phyloP scores from a whole-genome alignment of 1,140 invertebrate species.

The Heliothis subflexa region DNA sequence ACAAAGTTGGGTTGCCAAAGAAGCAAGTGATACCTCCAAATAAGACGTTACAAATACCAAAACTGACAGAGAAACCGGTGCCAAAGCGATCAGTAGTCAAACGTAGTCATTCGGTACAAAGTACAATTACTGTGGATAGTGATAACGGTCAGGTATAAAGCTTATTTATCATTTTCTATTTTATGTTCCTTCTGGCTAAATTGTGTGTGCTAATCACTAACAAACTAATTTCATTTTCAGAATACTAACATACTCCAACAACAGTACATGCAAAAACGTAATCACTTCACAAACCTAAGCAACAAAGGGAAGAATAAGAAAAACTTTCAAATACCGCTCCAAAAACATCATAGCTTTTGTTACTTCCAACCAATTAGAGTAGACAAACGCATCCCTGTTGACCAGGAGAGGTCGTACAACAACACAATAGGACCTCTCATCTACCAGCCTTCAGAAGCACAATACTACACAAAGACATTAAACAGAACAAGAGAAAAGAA shows the following conservation, averaged over 20 bases:
- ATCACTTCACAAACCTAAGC: conserved; percentile 80
- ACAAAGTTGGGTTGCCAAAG: conserved; percentile 40
- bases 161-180: conserved; percentile 73
- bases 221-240: conserved; percentile 79
- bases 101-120: conserved; percentile 80
- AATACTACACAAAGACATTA: conserved; percentile 84
- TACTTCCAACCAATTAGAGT: conserved; percentile 88
- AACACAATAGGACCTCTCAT: conserved; percentile 84
- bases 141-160: conserved; percentile 80
- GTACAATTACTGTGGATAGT: conserved; percentile 66
- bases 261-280: conserved; percentile 85
- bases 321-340: conserved; percentile 88
- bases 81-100: conserved; percentile 77
- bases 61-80: conserved; percentile 78
- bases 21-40: conserved; percentile 61
- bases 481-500: conserved; percentile 82
- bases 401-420: conserved; percentile 79
- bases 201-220: conserved; percentile 61
- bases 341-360: conserved; percentile 89
- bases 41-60: conserved; percentile 83
- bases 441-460: conserved; percentile 76
- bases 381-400: conserved; percentile 78
- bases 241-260: conserved; percentile 86
- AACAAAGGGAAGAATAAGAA: conserved; percentile 86
- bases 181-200: conserved; percentile 42